Evolutionary conservation across 2,888 invertebrate species (phyloP).

Genomic region (Leptopilina myrica): DNA sequence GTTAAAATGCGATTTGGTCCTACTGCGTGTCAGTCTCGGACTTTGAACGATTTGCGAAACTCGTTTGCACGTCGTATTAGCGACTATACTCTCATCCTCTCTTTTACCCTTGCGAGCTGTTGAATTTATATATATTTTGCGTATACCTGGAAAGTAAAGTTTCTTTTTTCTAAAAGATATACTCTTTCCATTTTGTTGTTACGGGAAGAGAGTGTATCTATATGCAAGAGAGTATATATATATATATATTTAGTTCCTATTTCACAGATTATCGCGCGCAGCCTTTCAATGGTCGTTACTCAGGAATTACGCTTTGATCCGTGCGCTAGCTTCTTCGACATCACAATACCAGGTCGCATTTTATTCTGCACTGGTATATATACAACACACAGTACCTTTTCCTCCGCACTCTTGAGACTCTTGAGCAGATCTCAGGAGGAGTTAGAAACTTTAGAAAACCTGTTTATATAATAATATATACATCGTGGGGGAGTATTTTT

Average conservation of each 20-base stretch:
- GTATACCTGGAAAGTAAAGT: constrained; percentile 21
- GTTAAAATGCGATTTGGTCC: constrained; percentile 16
- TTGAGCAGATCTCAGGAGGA: background rate
- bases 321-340: constrained; percentile 19
- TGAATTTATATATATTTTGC: constrained; percentile 16
- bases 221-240: background rate
- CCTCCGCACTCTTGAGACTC: background rate
- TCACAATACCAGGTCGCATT: constrained; percentile 26
- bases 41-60: constrained; percentile 44
- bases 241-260: constrained; percentile 1
- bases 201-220: background rate
- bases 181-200: constrained; percentile 16
- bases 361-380: constrained; percentile 23
- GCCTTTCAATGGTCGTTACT: constrained; percentile 35
- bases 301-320: constrained; percentile 31
- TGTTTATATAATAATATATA: constrained; percentile 13
- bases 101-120: background rate
- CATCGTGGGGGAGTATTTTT: too few relatives aligned
- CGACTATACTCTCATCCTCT: background rate
- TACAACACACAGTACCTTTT: constrained; percentile 5
- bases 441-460: constrained; percentile 28
- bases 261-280: constrained; percentile 19
- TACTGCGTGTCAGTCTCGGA: constrained; percentile 34
- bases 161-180: constrained; percentile 16
- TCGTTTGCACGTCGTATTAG: constrained; percentile 48